Evolutionary conservation across 2,113 vertebrate species (phyloP).

Genomic region (Cheilinus undulatus): DNA sequence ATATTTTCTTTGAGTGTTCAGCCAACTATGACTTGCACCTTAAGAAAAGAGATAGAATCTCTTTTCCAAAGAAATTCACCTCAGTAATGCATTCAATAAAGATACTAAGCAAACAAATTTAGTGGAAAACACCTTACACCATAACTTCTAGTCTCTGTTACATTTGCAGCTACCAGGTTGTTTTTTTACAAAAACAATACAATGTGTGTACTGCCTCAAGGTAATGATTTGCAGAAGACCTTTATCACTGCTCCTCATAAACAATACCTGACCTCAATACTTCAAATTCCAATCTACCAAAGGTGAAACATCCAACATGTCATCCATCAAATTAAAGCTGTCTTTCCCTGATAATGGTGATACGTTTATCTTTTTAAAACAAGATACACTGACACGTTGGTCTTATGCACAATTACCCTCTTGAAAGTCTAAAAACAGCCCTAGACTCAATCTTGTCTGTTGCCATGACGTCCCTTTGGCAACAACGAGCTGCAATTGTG

Average conservation of each 20-base stretch:
- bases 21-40: too few species aligned
- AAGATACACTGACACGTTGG: neutral
- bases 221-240: neutral
- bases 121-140: too few species aligned
- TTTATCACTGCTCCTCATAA: neutral
- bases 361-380: neutral
- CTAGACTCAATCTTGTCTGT: constrained; percentile 13
- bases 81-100: too few species aligned
- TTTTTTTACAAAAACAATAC: neutral
- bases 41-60: too few species aligned
- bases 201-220: neutral
- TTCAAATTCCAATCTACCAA: neutral
- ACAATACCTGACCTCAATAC: constrained; percentile 1
- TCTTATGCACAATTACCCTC: constrained; percentile 26
- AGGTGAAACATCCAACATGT: neutral
- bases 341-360: neutral
- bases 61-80: too few species aligned
- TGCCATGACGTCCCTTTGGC: constrained; percentile 36
- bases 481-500: constrained; percentile 31
- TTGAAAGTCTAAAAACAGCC: constrained; percentile 1
- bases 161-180: neutral
- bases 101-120: too few species aligned
- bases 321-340: neutral
- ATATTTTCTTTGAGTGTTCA: too few species aligned
- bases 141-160: too few species aligned